These are phyloP conservation scores for Rapana venosa DNA, from an alignment of 2,888 invertebrate species.

Conservation along the genomic window DNA sequence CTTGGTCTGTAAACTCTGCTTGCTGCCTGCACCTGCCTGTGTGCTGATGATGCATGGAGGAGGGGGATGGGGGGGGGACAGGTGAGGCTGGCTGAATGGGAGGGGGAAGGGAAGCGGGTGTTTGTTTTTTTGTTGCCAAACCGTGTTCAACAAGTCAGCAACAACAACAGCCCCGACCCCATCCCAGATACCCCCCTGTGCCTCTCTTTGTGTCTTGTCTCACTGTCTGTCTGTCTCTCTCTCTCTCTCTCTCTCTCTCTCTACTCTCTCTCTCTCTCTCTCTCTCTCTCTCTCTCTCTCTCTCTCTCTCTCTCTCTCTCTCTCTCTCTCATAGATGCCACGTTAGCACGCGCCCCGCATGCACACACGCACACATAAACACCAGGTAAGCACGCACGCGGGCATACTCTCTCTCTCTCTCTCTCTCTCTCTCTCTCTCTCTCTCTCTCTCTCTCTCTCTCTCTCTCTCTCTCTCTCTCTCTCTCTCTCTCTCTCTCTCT, in stretches of 20 bases:
- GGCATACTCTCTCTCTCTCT: not conserved
- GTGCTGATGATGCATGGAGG: too few species aligned
- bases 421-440: not conserved
- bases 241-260: not conserved
- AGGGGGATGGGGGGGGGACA: too few species aligned
- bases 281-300: constrained; percentile 34
- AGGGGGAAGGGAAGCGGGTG: too few species aligned
- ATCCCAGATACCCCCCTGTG: not conserved
- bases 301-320: constrained; percentile 31
- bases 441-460: constrained; percentile 18
- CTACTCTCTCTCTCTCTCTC: not conserved
- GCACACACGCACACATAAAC: not conserved
- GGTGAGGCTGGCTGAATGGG: too few species aligned
- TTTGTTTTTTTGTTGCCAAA: not conserved
- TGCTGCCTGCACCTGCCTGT: too few species aligned
- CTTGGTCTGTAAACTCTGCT: too few species aligned
- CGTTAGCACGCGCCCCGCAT: not conserved
- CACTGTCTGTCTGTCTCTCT: not conserved
- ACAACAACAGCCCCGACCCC: not conserved
- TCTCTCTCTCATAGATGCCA: constrained; percentile 4
- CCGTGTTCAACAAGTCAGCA: not conserved
- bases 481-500: not conserved
- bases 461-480: not conserved
- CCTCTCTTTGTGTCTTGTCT: not conserved
- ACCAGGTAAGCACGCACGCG: not conserved